These are phyloP conservation scores for Nymphalis urticae DNA, from an alignment of 2,888 invertebrate species.

Conservation along the genomic window DNA sequence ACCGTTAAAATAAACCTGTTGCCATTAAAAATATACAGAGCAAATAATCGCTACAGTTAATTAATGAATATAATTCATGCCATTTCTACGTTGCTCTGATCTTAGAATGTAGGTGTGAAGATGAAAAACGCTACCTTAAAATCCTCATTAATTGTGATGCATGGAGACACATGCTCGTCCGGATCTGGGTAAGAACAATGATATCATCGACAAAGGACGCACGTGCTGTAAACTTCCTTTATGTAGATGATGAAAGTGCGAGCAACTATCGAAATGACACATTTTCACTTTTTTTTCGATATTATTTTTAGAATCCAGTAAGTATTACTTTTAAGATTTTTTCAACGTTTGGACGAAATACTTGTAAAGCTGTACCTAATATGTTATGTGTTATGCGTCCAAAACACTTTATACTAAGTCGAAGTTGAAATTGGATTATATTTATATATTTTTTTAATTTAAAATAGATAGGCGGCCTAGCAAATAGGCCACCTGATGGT, in stretches of 20 bases:
- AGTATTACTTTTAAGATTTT: neutral
- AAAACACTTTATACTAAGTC: too few species aligned
- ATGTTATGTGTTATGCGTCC: too few species aligned
- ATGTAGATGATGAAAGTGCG: conserved; percentile 53
- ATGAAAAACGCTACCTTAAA: conserved; percentile 26
- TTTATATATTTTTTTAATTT: too few species aligned
- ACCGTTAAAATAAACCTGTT: too few species aligned
- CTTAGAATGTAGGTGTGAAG: conserved; percentile 15
- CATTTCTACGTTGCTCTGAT: neutral
- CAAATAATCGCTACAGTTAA: neutral
- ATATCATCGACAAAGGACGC: conserved; percentile 53
- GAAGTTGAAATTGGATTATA: too few species aligned
- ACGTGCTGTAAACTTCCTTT: conserved; percentile 52
- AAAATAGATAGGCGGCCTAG: too few species aligned
- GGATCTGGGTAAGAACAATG: conserved; percentile 48
- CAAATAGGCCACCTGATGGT: too few species aligned
- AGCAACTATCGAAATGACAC: conserved; percentile 40
- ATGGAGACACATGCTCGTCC: conserved; percentile 29
- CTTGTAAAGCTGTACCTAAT: too few species aligned
- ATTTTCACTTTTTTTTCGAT: conserved; percentile 40
- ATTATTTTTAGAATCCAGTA: neutral
- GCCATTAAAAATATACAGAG: too few species aligned
- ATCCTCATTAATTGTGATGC: conserved; percentile 31
- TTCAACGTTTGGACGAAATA: too few species aligned
- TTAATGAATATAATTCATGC: neutral